phyloP scores from a whole-genome alignment of 2,113 vertebrate species.

The Mixornis gularis region DNA sequence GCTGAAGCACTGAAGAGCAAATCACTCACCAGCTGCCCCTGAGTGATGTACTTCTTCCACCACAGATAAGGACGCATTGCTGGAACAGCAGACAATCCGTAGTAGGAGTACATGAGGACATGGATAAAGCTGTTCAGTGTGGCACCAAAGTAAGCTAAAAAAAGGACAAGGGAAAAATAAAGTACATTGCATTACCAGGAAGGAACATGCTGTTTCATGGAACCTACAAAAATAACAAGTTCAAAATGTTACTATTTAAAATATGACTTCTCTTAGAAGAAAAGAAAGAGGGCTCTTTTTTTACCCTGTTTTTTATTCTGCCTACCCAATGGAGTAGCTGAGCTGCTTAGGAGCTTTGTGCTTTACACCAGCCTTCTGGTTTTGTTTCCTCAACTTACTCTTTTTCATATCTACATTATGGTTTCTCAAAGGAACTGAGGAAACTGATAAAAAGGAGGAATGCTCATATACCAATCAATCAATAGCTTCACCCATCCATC shows the following conservation, averaged over 20 bases:
- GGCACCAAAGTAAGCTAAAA: constrained; percentile 91
- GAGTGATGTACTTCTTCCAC: constrained; percentile 99
- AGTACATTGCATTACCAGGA: background rate
- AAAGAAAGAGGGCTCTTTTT: background rate
- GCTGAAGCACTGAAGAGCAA: background rate
- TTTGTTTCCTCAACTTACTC: background rate
- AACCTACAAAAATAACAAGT: constrained; percentile 6
- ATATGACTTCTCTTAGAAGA: background rate
- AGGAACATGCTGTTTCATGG: background rate
- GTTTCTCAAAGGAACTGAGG: background rate
- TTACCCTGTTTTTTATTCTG: background rate
- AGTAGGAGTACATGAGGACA: constrained; percentile 97
- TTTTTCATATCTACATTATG: background rate
- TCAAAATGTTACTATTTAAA: constrained; percentile 36
- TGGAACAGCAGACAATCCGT: constrained; percentile 89
- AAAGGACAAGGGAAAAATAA: background rate
- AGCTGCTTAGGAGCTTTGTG: background rate
- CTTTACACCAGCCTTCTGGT: background rate
- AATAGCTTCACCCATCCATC: background rate
- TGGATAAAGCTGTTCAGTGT: constrained; percentile 95
- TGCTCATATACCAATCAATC: background rate
- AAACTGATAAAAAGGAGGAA: background rate
- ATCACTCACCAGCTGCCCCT: constrained; percentile 90
- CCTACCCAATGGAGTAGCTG: background rate
- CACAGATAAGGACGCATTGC: constrained; percentile 92